phyloP scores from a whole-genome alignment of 2,888 invertebrate genomes.

The Caenorhabditis uteleia region DNA sequence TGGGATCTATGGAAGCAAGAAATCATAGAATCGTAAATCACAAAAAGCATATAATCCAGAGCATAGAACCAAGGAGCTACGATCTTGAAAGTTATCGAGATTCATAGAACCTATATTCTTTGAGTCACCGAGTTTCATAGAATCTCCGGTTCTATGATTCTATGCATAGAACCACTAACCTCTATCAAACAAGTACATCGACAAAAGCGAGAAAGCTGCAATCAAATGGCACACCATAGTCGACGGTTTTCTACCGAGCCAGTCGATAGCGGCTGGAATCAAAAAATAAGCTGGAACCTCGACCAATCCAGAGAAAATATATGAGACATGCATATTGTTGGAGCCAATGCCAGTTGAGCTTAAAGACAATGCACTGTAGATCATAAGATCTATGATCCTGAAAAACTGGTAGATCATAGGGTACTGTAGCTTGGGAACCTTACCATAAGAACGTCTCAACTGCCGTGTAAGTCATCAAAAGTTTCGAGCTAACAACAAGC shows the following conservation, averaged over 20 bases:
- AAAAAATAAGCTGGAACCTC: conserved; percentile 57
- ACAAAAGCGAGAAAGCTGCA: conserved; percentile 27
- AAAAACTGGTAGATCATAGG: conserved; percentile 1
- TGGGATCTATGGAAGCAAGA: too few species aligned
- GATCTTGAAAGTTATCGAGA: too few species aligned
- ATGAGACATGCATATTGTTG: conserved; percentile 52
- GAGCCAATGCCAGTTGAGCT: conserved; percentile 46
- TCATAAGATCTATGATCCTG: conserved; percentile 50
- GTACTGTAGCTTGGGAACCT: too few species aligned
- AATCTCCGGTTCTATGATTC: neutral
- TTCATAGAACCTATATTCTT: too few species aligned
- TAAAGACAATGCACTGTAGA: conserved; percentile 59
- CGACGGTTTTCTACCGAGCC: conserved; percentile 43
- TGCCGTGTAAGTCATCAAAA: conserved; percentile 39
- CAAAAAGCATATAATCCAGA: too few species aligned
- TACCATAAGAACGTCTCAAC: conserved; percentile 50
- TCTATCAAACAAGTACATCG: conserved; percentile 37
- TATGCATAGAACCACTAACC: neutral
- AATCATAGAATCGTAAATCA: too few species aligned
- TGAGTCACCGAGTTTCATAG: neutral
- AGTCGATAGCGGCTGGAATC: conserved; percentile 53
- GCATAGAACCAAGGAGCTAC: too few species aligned
- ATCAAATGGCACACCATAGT: conserved; percentile 40
- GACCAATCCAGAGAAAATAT: conserved; percentile 55
- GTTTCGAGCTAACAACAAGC: conserved; percentile 23